These are phyloP conservation scores for Thalassophryne amazonica DNA, from an alignment of 2,797 vertebrate genomes.

Conservation along the genomic window DNA sequence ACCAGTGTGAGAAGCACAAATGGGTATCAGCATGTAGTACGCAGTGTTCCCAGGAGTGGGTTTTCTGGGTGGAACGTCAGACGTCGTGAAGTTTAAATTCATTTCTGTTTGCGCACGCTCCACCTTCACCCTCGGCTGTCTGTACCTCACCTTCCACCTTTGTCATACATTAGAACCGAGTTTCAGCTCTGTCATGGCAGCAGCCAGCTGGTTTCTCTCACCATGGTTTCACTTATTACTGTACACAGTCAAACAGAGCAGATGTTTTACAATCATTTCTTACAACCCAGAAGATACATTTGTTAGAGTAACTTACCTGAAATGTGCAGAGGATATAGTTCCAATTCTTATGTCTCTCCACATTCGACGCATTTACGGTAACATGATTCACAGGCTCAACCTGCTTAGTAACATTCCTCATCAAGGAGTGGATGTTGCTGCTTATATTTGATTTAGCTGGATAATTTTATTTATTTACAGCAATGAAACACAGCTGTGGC, in stretches of 20 bases:
- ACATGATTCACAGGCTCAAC: conserved; percentile 15
- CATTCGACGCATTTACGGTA: neutral
- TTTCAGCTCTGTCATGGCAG: conserved; percentile 1
- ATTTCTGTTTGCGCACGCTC: conserved; percentile 3
- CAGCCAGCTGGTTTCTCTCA: neutral
- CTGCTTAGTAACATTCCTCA: conserved; percentile 59
- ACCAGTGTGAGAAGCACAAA: conserved; percentile 18
- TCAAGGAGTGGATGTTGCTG: conserved; percentile 32
- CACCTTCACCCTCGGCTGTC: neutral
- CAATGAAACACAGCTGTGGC: neutral
- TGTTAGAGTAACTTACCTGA: neutral
- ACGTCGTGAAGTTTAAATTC: conserved; percentile 49
- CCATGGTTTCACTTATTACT: neutral
- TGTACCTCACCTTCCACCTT: conserved; percentile 33
- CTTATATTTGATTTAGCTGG: neutral
- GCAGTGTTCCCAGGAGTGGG: conserved; percentile 1
- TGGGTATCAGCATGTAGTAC: conserved; percentile 31
- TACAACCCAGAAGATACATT: neutral
- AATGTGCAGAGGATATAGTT: neutral
- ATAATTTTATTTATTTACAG: neutral
- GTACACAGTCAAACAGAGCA: neutral
- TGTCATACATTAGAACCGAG: conserved; percentile 40
- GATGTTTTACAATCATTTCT: neutral
- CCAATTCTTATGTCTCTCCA: conserved; percentile 3
- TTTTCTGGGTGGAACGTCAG: neutral